phyloP scores from a whole-genome alignment of 2,888 invertebrate genomes.

The Colletes collaris region DNA sequence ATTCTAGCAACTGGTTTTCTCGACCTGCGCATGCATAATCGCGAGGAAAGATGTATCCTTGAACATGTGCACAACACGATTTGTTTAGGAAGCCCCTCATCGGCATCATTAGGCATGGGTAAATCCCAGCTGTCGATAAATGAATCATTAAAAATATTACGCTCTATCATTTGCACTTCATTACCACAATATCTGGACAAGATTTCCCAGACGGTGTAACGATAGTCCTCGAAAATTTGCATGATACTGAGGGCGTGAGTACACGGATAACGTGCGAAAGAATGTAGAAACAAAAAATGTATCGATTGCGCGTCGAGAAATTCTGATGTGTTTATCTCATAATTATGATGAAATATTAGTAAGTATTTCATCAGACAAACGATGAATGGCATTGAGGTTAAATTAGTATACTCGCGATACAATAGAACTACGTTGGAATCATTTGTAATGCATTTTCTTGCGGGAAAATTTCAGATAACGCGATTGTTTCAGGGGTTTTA shows the following conservation, averaged over 20 bases:
- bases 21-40: constrained; percentile 4
- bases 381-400: constrained; percentile 9
- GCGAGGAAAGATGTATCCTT: constrained; percentile 12
- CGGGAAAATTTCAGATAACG: neutral
- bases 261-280: neutral
- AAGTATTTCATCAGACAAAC: constrained; percentile 34
- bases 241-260: neutral
- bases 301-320: neutral
- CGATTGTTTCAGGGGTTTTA: too few species aligned
- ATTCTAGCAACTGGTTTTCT: constrained; percentile 15
- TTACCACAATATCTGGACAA: neutral
- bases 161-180: neutral
- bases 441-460: neutral
- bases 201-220: neutral
- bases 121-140: constrained; percentile 1
- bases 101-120: constrained; percentile 2
- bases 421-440: neutral
- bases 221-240: neutral
- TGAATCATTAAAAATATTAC: constrained; percentile 18
- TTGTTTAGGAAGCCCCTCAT: constrained; percentile 1
- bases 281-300: neutral
- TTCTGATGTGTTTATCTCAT: neutral
- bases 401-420: neutral
- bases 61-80: neutral
- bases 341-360: constrained; percentile 2